Evolutionary conservation across 2,888 invertebrate species (phyloP), one percentile per base, ranked within the genome.

Genomic region (Diplazon laetatorius): DNA sequence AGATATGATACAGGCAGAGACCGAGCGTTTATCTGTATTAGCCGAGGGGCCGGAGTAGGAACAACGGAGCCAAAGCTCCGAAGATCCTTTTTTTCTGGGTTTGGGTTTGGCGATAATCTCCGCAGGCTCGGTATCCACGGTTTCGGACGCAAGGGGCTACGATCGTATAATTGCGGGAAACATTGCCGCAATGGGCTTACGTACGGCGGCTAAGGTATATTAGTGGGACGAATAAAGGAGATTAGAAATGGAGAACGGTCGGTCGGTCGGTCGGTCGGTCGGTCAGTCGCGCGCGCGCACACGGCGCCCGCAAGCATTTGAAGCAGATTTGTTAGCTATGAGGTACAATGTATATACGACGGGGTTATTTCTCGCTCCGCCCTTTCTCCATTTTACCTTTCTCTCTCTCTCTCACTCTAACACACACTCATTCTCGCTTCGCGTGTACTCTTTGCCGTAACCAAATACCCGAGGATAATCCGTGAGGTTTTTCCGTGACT

Each of bases 191-290:
- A 78, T 71, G 75, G 75, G 75, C 75, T 72, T 68, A 78, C 42
- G 66, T n/a, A 63, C 48, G 25, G 37, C 46, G 14, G 44, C 55
- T 39, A 35, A 42, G 50, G 50, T 66, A 46, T 68, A 72, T 68
- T 65, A 63, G 65, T 60, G 35, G 44, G 6, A 46, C n/a, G 16
- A 48, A 22, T 42, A 69, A 68, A 48, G 59, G 71, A 75, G 75
- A 78, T 78, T 78, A 78, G 78, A 75, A 78, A 78, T 76, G 75
- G 75, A 78, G 78, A 78, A 78, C 68, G 75, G 78, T 75, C 78
- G 74, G 65, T 69, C 68, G 73, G 35, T 20, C 46, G 30, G n/a
- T n/a, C 68, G 75, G 78, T 75, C 78, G 74, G 65, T 69, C 68
- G 73, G 35, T 20, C 30, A 6, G 30, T 2, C 30, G 30, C 30